phyloP scores from a whole-genome alignment of 2,113 vertebrate species.

The Leucopsar rothschildi region DNA sequence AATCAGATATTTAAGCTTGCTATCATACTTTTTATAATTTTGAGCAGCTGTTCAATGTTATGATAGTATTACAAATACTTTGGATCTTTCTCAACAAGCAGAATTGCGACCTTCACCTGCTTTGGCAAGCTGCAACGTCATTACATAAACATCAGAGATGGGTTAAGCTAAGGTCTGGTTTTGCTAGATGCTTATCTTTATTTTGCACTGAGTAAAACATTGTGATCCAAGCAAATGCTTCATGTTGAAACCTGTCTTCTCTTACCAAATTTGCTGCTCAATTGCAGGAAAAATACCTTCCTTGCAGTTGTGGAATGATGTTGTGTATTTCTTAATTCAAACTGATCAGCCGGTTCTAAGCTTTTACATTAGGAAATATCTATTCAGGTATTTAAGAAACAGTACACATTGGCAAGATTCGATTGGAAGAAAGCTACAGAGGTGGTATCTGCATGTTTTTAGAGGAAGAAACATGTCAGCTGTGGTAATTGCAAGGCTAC shows the following conservation, averaged over 20 bases:
- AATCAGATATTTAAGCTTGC: background rate
- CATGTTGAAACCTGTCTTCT: conserved; percentile 25
- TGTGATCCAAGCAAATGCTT: conserved; percentile 25
- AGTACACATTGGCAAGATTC: background rate
- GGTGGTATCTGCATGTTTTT: background rate
- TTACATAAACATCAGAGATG: background rate
- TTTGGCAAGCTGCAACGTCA: background rate
- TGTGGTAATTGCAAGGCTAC: background rate
- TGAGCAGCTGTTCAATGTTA: background rate
- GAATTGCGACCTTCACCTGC: conserved; percentile 1
- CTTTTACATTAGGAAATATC: background rate
- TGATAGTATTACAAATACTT: background rate
- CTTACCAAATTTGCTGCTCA: background rate
- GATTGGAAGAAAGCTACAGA: background rate
- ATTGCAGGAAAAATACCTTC: background rate
- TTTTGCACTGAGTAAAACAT: conserved; percentile 1
- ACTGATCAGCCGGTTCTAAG: background rate
- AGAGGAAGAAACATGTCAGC: background rate
- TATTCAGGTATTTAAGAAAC: background rate
- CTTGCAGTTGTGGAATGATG: background rate
- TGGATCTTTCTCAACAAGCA: background rate
- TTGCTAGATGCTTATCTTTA: conserved; percentile 48
- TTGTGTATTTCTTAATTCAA: background rate
- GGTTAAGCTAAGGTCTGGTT: conserved; percentile 28
- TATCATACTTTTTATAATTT: background rate